Percentiles rank a stretch among this genome's conserved stretches.
Conservation (phyloP, 2,113 vertebrate genomes). For the Merops nubicus region DNA sequence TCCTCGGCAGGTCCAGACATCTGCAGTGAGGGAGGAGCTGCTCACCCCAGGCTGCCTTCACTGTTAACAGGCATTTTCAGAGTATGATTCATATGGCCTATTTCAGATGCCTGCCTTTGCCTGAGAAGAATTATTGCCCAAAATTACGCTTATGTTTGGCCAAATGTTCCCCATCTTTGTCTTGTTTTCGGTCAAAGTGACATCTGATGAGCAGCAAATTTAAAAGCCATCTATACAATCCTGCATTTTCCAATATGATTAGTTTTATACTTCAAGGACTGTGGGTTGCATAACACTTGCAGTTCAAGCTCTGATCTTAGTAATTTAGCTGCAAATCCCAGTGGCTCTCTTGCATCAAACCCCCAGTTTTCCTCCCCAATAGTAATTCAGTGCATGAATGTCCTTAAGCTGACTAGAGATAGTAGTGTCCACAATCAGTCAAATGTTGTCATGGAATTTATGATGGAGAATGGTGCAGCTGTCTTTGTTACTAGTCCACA, state of each 20-base stretch:
- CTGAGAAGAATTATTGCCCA: neutral
- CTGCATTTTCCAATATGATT: neutral
- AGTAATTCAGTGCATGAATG: neutral
- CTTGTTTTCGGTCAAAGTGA: neutral
- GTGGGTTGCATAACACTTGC: neutral
- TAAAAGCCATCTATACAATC: neutral
- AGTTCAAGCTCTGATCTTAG: neutral
- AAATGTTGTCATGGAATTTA: neutral
- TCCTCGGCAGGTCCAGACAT: fast-evolving
- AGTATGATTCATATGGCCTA: fast-evolving
- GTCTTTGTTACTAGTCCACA: neutral
- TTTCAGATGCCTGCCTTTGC: neutral
- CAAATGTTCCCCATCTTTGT: neutral
- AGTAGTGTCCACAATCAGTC: neutral
- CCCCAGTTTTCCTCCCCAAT: neutral
- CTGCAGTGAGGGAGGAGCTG: fast-evolving
- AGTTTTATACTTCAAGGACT: neutral
- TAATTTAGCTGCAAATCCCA: neutral
- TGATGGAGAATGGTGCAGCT: neutral
- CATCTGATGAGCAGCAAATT: neutral
- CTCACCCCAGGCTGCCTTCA: neutral
- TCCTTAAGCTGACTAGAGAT: neutral
- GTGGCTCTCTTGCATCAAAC: neutral
- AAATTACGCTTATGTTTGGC: neutral
- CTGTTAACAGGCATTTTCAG: neutral